Conservation (phyloP, 2,888 invertebrate genomes). For the Eristalis pertinax region DNA sequence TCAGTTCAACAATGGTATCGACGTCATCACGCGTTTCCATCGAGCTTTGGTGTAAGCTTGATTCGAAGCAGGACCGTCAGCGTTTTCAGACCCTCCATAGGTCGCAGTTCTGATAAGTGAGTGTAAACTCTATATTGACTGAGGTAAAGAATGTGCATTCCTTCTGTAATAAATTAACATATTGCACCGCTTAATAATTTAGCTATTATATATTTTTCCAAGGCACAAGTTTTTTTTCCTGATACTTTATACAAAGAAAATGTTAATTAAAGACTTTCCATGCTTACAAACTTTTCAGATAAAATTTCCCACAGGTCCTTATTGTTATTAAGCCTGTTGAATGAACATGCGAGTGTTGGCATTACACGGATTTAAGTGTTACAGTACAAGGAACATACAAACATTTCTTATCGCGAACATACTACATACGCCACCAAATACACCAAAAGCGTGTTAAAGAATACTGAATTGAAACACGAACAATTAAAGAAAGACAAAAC, state of each 20-base stretch:
- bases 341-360: background rate
- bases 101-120: too few species aligned
- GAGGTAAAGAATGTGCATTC: too few species aligned
- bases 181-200: background rate
- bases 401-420: background rate
- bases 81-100: too few species aligned
- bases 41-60: too few species aligned
- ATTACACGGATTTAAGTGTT: background rate
- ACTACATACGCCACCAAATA: background rate
- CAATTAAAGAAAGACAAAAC: conserved; percentile 1
- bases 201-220: background rate
- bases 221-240: background rate
- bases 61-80: too few species aligned
- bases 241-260: background rate
- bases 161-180: background rate
- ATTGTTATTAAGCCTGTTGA: background rate
- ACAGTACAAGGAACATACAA: background rate
- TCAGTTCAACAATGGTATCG: too few species aligned
- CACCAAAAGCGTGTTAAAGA: background rate
- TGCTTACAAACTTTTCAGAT: background rate
- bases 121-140: too few species aligned
- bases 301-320: background rate
- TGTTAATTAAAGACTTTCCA: background rate
- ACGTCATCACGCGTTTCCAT: too few species aligned
- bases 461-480: conserved; percentile 2